Conservation (phyloP, 2,888 invertebrate genomes). For the Eilema griseolum region DNA sequence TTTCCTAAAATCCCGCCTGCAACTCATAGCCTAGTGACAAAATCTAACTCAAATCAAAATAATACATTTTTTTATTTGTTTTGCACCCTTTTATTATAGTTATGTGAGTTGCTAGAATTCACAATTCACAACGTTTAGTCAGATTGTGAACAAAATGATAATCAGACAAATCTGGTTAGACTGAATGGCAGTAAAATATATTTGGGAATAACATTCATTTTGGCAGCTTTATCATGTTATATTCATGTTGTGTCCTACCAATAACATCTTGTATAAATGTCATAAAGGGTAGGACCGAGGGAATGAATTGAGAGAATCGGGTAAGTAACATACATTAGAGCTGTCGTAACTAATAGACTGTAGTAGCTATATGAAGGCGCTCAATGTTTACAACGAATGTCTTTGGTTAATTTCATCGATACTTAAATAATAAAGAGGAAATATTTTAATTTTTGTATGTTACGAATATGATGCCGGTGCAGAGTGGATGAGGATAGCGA, state of each 20-base stretch:
- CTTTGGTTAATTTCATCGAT: no score
- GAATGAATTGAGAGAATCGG: background rate
- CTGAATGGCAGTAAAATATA: background rate
- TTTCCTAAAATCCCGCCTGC: no score
- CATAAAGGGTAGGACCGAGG: background rate
- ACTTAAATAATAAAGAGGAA: no score
- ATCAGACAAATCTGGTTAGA: background rate
- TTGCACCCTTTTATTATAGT: background rate
- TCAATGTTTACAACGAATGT: background rate
- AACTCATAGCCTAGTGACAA: no score
- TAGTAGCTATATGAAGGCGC: background rate
- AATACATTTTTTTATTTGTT: background rate
- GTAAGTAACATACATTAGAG: background rate
- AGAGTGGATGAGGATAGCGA: no score
- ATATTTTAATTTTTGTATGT: no score
- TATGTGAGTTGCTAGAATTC: background rate
- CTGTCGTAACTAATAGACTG: background rate
- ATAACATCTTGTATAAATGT: conserved; percentile 4
- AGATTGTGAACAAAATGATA: background rate
- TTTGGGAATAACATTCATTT: background rate
- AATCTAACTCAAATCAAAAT: no score
- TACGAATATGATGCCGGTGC: no score
- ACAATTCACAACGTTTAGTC: background rate
- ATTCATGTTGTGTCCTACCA: background rate
- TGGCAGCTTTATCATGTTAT: background rate